Evolutionary conservation across 1,140 invertebrate species (phyloP).

Genomic region (Drosophila lini): DNA sequence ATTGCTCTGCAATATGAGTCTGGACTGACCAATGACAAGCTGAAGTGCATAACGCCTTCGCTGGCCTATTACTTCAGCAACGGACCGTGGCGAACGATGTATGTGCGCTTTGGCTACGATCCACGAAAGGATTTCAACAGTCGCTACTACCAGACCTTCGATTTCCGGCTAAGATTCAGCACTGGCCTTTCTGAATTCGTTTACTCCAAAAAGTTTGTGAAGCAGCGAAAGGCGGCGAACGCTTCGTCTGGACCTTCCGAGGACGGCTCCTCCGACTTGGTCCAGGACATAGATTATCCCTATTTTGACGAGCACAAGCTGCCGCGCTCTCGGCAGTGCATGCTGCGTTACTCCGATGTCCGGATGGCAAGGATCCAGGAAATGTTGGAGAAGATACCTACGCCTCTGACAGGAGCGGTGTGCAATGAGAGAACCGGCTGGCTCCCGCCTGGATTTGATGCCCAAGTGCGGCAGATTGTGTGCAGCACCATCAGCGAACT

Average conservation of each 20-base stretch:
- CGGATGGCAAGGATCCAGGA: slow-evolving; percentile 93
- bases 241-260: slow-evolving; percentile 16
- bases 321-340: slow-evolving; percentile 75
- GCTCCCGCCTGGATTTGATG: slow-evolving; percentile 89
- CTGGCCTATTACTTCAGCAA: slow-evolving; percentile 93
- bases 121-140: slow-evolving; percentile 91
- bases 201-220: slow-evolving; percentile 62
- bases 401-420: slow-evolving; percentile 86
- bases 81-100: slow-evolving; percentile 95
- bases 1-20: slow-evolving; percentile 89
- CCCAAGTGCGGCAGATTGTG: slow-evolving; percentile 89
- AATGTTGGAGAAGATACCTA: slow-evolving; percentile 89
- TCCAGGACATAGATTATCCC: slow-evolving; percentile 76
- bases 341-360: slow-evolving; percentile 90
- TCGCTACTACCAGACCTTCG: slow-evolving; percentile 93
- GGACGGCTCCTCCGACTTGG: slow-evolving; percentile 50
- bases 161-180: slow-evolving; percentile 90
- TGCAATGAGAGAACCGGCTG: slow-evolving; percentile 91
- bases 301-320: slow-evolving; percentile 79
- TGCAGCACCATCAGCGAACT: slow-evolving; percentile 87
- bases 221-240: slow-evolving; percentile 50
- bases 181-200: slow-evolving; percentile 79
- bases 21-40: slow-evolving; percentile 86
- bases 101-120: slow-evolving; percentile 94
- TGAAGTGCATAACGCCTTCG: slow-evolving; percentile 92